Evolutionary conservation across 2,888 invertebrate species (phyloP), one percentile per base, ranked within the genome.

Genomic region (Halocaridina rubra): DNA sequence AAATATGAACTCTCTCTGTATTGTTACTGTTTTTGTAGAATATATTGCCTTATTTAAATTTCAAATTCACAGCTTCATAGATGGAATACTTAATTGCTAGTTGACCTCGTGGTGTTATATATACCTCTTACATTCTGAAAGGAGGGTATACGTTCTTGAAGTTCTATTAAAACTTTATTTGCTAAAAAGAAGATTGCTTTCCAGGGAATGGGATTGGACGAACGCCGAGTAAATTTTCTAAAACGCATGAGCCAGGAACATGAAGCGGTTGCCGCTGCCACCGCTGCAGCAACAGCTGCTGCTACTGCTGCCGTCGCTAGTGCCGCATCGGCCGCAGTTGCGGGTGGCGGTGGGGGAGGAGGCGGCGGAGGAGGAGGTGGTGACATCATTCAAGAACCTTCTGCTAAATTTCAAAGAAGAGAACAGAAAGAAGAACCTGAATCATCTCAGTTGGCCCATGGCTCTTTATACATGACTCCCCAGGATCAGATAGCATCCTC

Each of bases 161-260:
- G n/a, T n/a, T n/a, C n/a, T n/a, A n/a, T n/a, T n/a, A n/a, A n/a
- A n/a, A n/a, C n/a, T n/a, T n/a, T n/a, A n/a, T n/a, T n/a, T n/a
- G n/a, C n/a, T n/a, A n/a, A n/a, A n/a, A 64, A 13, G 64, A 16
- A 29, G 5, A 27, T 24, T 33, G 69, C 29, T n/a, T 61, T 84
- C 13, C 81, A 87, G 87, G 74, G 53, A 30, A 53, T 85, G 13
- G 81, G 74, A 29, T 61, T 84, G 46, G 87, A 87, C 30, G 87
- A 87, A 22, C 76, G 85, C 13, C 53, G 87, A 24, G 82, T 84
- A n/a, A 87, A 86, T 61, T 77, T 86, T 5, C 67, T 88, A 22
- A 88, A 88, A 64, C 84, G 88, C 16, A 79, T 79, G 75, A 86
- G 76, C 53, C 79, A 82, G 30, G 82, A 79, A 22, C 81, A 86